Conservation (phyloP, 37 sponge, comb jelly and placozoan genomes). For the Ephydatia muelleri region DNA sequence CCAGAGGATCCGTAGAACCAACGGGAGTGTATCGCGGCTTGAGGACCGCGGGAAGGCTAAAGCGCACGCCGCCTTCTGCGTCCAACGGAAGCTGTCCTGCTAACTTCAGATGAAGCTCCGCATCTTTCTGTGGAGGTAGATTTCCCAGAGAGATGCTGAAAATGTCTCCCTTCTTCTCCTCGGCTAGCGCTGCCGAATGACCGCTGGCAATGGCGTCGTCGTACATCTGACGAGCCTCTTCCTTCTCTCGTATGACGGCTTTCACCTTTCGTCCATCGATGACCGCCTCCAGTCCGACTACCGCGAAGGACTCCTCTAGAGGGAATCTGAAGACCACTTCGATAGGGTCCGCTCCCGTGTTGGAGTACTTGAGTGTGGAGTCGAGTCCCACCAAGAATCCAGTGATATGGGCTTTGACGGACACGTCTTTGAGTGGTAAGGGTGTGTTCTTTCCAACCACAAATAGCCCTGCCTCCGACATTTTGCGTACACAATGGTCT, state of each 20-base stretch:
- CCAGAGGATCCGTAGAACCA: conserved; percentile 33
- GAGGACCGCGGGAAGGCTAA: conserved; percentile 61
- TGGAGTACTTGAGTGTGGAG: conserved; percentile 65
- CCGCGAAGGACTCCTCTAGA: conserved; percentile 68
- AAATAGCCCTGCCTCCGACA: neutral
- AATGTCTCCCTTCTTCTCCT: conserved; percentile 79
- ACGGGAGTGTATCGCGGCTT: conserved; percentile 70
- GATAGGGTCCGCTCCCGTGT: conserved; percentile 51
- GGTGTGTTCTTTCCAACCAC: neutral
- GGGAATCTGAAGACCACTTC: conserved; percentile 80
- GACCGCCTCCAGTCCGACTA: conserved; percentile 65
- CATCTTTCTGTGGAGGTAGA: conserved; percentile 64
- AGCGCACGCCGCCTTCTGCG: conserved; percentile 55
- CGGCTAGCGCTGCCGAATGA: conserved; percentile 64
- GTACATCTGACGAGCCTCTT: conserved; percentile 69
- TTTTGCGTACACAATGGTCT: neutral
- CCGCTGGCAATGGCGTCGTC: conserved; percentile 80
- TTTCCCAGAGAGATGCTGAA: conserved; percentile 79
- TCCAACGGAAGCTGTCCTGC: conserved; percentile 52
- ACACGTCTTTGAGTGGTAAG: conserved; percentile 59
- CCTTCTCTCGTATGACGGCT: conserved; percentile 71
- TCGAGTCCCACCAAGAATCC: conserved; percentile 59
- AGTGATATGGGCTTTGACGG: conserved; percentile 37
- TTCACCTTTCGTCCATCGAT: conserved; percentile 65
- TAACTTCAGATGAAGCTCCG: conserved; percentile 59